Base-by-base conservation (phyloP, 2,797 vertebrate genomes). In the Lutjanus argentimaculatus region DNA sequence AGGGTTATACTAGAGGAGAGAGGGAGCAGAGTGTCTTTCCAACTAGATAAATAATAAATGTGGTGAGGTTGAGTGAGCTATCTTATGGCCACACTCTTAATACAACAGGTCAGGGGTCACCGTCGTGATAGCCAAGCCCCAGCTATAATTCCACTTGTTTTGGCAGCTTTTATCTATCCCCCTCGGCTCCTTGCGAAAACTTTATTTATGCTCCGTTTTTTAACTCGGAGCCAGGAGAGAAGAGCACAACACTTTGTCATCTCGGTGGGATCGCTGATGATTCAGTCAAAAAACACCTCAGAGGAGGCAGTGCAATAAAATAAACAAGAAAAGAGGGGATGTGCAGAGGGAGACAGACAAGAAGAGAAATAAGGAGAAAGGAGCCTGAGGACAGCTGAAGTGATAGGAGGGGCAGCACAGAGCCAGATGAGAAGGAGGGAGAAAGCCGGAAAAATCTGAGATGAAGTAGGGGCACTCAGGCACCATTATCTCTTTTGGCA, bases 1-100 rank as follows among this genome's bases (percentile, higher is more conserved):
- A 78, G 67, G 78, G 73, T 82, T 82, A 72, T 57, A 80, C 70
- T 67, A 75, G 75, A 65, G 52, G 77, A 59, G 73, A 86, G 68
- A 69, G 76, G 56, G 53, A 68, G 56, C 49, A 62, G 58, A 82
- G 76, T 59, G n/a, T 80, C 71, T 88, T 84, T 88, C 85, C 80
- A 77, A 84, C 83, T 52, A 63, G 80, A 88, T 94, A 70, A 91
- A 92, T 93, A 87, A 89, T 93, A 91, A 75, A 93, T 91, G 87
- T 75, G 75, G 89, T 79, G 82, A 82, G 74, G 66, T 89, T 82
- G 82, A 87, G 70, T 69, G 65, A 49, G 78, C 76, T 85, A 75
- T 83, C 77, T 77, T 75, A 72, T 72, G 77, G 74, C 84, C 70
- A 45, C 81, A 53, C 68, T 75, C 84, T 36, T 88, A 88, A 88